Evolutionary conservation across 1,140 invertebrate species (phyloP), one percentile per base, ranked within the genome.

Genomic region (Lineus longissimus): DNA sequence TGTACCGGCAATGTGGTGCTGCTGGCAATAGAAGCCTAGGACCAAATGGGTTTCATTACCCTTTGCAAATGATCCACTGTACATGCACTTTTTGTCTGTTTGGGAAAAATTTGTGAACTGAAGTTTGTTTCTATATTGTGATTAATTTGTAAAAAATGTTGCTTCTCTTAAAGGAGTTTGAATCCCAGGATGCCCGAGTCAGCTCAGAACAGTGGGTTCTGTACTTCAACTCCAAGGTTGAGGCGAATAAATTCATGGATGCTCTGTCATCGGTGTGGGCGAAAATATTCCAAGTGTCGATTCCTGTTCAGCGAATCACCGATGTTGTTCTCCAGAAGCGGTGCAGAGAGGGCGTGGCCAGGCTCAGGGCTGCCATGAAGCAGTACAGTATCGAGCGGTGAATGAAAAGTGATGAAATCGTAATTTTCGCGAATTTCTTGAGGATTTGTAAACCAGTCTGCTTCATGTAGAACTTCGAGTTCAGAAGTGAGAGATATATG

Each of bases 181-280:
- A 80, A 55, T 75, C 78, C 9, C 71, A 74, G 36, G 75, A 75
- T 31, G 56, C 31, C 0, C 65, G 59, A 0, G 66, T 74, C 13
- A 68, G 64, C 43, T 74, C 64, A 66, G 72, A 72, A 2, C 69
- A 71, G 30, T 80, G 78, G 78, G 73, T 76, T 9, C 57, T 80
- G 17, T 77, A 80, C 61, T 78, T 80, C 58, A 73, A 70, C 57
- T 61, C 70, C 9, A 65, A 61, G 0, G 36, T 63, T 22, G 78
- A 80, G 55, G 66, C 63, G 36, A 57, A 68, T 13, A 68, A 70
- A 30, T 76, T 75, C 58, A 62, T 63, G 13, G 36, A 63, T n/a
- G 67, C 73, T 11, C 36, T 79, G 9, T 69, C 70, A 27, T 51
- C 55, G 36, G 67, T 65, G 13, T 79, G 77, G 77, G 63, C 58